These are phyloP conservation scores for Sisyra terminalis DNA, from an alignment of 2,888 invertebrate species.

Conservation along the genomic window DNA sequence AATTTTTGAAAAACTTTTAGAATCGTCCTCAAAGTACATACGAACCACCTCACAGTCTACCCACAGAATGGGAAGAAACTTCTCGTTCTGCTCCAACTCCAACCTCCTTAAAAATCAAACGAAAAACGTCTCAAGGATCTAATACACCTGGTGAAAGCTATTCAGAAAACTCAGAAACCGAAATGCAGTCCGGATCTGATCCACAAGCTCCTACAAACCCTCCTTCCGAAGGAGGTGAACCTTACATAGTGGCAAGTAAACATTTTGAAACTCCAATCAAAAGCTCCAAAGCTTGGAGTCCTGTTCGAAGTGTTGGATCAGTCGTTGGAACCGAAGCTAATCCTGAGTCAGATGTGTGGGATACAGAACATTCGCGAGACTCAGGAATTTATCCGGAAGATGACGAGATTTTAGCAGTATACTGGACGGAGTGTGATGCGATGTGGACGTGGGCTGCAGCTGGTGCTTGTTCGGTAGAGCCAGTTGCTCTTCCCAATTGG, in stretches of 20 bases:
- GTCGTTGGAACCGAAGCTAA: constrained; percentile 73
- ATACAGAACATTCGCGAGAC: constrained; percentile 48
- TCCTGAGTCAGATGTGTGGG: constrained; percentile 69
- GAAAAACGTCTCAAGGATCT: neutral
- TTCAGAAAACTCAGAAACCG: constrained; percentile 7
- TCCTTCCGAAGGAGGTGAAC: constrained; percentile 16
- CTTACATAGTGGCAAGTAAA: constrained; percentile 41
- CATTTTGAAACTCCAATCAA: constrained; percentile 56
- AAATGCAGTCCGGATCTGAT: constrained; percentile 1
- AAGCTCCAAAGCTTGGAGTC: constrained; percentile 75
- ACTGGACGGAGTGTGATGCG: constrained; percentile 66
- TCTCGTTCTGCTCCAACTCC: constrained; percentile 58
- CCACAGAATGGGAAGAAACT: constrained; percentile 50
- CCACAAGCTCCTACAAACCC: neutral
- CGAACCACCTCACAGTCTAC: constrained; percentile 34
- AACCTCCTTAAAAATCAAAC: constrained; percentile 39
- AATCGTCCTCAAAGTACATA: constrained; percentile 35
- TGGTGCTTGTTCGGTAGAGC: constrained; percentile 62
- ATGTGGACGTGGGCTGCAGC: constrained; percentile 69
- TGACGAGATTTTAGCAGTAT: constrained; percentile 52
- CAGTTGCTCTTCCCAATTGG: constrained; percentile 62
- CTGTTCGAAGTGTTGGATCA: constrained; percentile 74
- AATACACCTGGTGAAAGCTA: constrained; percentile 4
- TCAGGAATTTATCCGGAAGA: constrained; percentile 70
- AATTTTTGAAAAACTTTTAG: constrained; percentile 15